These are phyloP conservation scores for Dryobota labecula DNA, from an alignment of 2,888 invertebrate species.

Conservation along the genomic window DNA sequence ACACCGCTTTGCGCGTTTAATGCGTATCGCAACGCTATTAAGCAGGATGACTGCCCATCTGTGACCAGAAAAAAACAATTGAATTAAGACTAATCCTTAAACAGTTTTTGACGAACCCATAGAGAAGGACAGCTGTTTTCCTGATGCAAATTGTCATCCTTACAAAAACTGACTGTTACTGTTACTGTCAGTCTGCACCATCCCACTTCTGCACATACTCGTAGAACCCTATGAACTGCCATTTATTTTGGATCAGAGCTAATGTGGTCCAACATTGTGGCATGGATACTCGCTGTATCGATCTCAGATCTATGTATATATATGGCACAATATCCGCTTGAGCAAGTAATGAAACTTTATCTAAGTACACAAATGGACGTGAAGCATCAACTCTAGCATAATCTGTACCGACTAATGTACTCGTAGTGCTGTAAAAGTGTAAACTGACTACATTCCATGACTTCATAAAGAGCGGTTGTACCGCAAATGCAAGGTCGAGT, in stretches of 20 bases:
- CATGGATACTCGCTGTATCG: background rate
- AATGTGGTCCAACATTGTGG: background rate
- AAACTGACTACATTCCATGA: conserved; percentile 56
- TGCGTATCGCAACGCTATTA: conserved; percentile 85
- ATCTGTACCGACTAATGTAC: conserved; percentile 28
- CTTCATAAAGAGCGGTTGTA: conserved; percentile 63
- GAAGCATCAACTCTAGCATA: conserved; percentile 25
- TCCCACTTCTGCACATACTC: background rate
- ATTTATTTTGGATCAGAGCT: background rate
- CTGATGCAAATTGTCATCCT: background rate
- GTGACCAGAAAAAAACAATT: conserved; percentile 41
- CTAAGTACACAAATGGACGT: conserved; percentile 25
- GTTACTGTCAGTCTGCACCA: background rate
- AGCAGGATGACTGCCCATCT: conserved; percentile 88
- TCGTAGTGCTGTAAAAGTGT: conserved; percentile 39
- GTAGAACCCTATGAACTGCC: background rate
- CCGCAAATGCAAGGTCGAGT: conserved; percentile 61
- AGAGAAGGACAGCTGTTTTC: background rate
- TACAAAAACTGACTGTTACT: background rate
- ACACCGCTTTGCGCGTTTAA: conserved; percentile 81
- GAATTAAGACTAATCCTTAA: background rate
- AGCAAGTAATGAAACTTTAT: conserved; percentile 35
- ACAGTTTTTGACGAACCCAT: background rate
- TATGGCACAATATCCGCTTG: background rate
- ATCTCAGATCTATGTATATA: conserved; percentile 7